Percentiles rank a stretch among this genome's conserved stretches.
These are phyloP conservation scores for Cremastobaeus sp. DNA, from an alignment of 2,888 invertebrate genomes.

Conservation along the genomic window DNA sequence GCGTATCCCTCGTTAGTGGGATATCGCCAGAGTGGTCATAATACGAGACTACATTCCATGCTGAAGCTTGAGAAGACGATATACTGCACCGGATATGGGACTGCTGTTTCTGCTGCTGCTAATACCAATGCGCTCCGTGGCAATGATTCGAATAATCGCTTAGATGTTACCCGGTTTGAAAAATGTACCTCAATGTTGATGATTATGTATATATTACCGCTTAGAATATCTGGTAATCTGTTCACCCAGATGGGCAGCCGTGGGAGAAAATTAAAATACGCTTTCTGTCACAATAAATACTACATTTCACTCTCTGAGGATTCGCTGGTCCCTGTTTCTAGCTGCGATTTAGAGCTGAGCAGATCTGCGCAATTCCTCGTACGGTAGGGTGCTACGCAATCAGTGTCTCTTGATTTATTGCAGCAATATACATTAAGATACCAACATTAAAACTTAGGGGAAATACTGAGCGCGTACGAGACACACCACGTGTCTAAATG, in stretches of 20 bases:
- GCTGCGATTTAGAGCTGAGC: constrained; percentile 22
- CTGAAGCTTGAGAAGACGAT: constrained; percentile 62
- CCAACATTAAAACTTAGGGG: constrained; percentile 78
- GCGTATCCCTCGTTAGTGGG: constrained; percentile 78
- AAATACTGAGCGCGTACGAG: constrained; percentile 67
- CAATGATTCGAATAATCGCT: constrained; percentile 64
- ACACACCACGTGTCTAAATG: constrained; percentile 33
- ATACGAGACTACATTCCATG: constrained; percentile 75
- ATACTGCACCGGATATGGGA: constrained; percentile 59
- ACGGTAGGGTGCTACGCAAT: constrained; percentile 73
- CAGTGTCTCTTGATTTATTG: constrained; percentile 78
- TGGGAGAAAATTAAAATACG: constrained; percentile 16
- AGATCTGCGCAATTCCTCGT: constrained; percentile 35
- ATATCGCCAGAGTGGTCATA: constrained; percentile 75
- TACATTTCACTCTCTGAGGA: constrained; percentile 27
- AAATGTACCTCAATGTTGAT: no score
- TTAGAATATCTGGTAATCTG: no score
- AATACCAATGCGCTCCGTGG: constrained; percentile 31
- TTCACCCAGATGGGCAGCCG: constrained; percentile 1
- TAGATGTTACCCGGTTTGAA: constrained; percentile 58
- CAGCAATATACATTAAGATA: constrained; percentile 79
- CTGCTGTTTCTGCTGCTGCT: constrained; percentile 56
- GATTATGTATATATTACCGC: no score
- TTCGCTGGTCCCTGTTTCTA: constrained; percentile 5
- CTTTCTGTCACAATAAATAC: constrained; percentile 40